phyloP scores from a whole-genome alignment of 2,113 vertebrate species.

The Macroglossus sobrinus region DNA sequence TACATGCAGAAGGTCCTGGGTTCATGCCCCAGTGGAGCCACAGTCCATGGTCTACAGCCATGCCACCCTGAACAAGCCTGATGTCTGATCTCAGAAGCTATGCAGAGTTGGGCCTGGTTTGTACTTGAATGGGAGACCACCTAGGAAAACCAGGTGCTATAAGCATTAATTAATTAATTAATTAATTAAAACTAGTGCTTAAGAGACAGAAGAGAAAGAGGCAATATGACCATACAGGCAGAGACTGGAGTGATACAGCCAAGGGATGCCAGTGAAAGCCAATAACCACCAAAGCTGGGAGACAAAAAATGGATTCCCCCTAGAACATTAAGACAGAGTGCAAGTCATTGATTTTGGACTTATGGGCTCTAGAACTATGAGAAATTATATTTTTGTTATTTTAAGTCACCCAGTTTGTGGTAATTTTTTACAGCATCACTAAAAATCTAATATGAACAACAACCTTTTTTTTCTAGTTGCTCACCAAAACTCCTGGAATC shows the following conservation, averaged over 20 bases:
- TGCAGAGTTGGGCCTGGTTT: no score
- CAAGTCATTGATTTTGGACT: background rate
- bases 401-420: background rate
- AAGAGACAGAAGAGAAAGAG: background rate
- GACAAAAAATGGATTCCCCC: background rate
- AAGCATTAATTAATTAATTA: no score
- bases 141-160: no score
- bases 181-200: background rate
- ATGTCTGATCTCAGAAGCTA: no score
- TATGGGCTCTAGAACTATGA: background rate
- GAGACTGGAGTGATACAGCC: background rate
- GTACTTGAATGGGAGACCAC: no score
- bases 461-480: background rate
- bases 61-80: no score
- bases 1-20: no score
- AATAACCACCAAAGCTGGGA: background rate
- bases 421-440: background rate
- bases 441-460: background rate
- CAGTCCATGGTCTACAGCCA: no score
- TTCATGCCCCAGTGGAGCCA: no score
- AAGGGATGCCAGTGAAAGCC: background rate
- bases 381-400: background rate
- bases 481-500: background rate
- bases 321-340: background rate
- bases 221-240: background rate